Base-by-base conservation (phyloP, 2,888 invertebrate genomes). In the Dryadula phaetusa region DNA sequence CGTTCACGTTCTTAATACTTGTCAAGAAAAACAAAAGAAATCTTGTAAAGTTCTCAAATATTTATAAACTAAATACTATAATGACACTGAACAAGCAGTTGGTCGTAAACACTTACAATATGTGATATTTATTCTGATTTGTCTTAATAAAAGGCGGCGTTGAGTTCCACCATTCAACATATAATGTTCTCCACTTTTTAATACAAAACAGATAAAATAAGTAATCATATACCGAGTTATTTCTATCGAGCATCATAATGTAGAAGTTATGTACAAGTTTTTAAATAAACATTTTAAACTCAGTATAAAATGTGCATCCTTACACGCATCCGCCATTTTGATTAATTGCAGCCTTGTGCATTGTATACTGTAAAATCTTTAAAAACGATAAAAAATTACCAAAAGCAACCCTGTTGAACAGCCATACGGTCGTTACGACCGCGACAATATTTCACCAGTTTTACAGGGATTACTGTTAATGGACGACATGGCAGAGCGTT, bases 381-480 rank as follows among this genome's bases (percentile, higher is more conserved):
- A 84, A 80, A 79, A 78, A 75, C 78, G 77, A 80, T 80, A 77
- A 78, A 78, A 40, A 32, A 71, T 74, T 69, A 69, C 69, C 56
- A 83, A 77, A 77, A 28, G 77, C 75, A 81, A 84, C 86, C 79
- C 70, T 85, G 74, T 68, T 42, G 14, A 63, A 16, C 42, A n/a
- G 12, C 0, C 0, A 47, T 76, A 74, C 66, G 77, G 77, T 78
- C 70, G 61, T 61, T 69, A 69, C 71, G 69, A 72, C 72, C 70
- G 37, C n/a, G 58, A 37, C 34, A 70, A 71, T 70, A 70, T 78
- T 77, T 77, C 74, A 76, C 74, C 67, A 76, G 75, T 80, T 83
- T 82, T 84, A 80, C 82, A 84, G 85, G 85, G 90, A 90, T 90
- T 88, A 89, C 82, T 81, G 82, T 85, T 84, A 88, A 87, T 85